Conservation (phyloP, 1,140 invertebrate genomes). For the Schlechtendalia chinensis region DNA sequence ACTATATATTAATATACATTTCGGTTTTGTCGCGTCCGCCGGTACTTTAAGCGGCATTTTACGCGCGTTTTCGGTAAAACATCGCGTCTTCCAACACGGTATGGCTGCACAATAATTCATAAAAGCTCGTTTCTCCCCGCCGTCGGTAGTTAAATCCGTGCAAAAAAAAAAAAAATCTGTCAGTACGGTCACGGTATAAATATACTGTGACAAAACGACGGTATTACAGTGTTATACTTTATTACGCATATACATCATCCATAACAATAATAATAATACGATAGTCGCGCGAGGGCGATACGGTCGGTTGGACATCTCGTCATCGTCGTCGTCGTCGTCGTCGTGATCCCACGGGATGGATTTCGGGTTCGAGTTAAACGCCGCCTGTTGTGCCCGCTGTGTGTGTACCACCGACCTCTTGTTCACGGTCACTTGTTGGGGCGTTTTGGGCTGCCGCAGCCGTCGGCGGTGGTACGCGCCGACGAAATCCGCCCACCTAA, state of each 20-base stretch:
- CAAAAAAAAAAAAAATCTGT: conserved; percentile 19
- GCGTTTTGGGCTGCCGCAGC: conserved; percentile 30
- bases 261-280: conserved; percentile 29
- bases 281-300: conserved; percentile 31
- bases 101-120: too few relatives aligned
- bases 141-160: conserved; percentile 1
- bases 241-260: background rate
- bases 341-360: conserved; percentile 42
- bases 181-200: background rate
- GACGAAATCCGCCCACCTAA: conserved; percentile 41
- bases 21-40: too few relatives aligned
- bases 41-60: too few relatives aligned
- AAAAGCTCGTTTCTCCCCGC: too few relatives aligned
- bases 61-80: too few relatives aligned
- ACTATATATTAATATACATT: too few relatives aligned
- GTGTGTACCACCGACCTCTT: background rate
- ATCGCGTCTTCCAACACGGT: too few relatives aligned
- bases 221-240: background rate
- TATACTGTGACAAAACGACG: background rate
- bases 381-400: conserved; percentile 20
- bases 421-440: conserved; percentile 50
- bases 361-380: conserved; percentile 45
- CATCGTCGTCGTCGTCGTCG: background rate
- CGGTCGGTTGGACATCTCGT: conserved; percentile 40
- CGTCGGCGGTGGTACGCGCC: background rate